phyloP scores from a whole-genome alignment of 2,113 vertebrate species.

The Odontophorus gujanensis region DNA sequence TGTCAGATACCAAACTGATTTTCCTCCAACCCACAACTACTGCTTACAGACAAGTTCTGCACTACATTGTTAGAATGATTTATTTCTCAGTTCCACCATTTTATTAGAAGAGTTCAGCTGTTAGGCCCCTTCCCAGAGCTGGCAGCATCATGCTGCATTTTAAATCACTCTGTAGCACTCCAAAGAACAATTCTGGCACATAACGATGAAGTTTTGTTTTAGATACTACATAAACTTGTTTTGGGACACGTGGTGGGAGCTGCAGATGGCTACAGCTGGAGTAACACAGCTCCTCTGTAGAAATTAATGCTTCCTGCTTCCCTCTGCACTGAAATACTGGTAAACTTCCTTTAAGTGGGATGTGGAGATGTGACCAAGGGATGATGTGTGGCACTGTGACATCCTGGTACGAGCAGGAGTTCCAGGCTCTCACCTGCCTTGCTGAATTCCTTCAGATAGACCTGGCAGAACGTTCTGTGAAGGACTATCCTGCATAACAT shows the following conservation, averaged over 20 bases:
- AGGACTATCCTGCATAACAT: background rate
- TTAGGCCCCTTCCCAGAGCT: background rate
- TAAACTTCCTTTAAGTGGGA: background rate
- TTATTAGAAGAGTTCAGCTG: background rate
- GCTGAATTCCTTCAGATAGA: background rate
- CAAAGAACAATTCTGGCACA: background rate
- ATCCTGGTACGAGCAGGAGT: background rate
- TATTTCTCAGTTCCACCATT: background rate
- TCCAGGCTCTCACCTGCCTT: background rate
- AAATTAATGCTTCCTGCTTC: background rate
- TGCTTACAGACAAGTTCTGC: background rate
- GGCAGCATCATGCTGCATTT: background rate
- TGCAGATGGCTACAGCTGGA: background rate
- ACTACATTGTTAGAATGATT: background rate
- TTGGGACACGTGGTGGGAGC: background rate
- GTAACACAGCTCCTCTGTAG: background rate
- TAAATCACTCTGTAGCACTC: fast-evolving
- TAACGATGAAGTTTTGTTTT: background rate
- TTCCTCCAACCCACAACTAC: background rate
- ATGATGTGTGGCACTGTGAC: background rate
- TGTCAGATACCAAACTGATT: background rate
- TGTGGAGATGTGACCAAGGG: background rate
- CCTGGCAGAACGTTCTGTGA: background rate
- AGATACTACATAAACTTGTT: background rate
- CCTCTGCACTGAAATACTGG: background rate